Conservation (phyloP, 2,797 vertebrate species). For the Chanos chanos region DNA sequence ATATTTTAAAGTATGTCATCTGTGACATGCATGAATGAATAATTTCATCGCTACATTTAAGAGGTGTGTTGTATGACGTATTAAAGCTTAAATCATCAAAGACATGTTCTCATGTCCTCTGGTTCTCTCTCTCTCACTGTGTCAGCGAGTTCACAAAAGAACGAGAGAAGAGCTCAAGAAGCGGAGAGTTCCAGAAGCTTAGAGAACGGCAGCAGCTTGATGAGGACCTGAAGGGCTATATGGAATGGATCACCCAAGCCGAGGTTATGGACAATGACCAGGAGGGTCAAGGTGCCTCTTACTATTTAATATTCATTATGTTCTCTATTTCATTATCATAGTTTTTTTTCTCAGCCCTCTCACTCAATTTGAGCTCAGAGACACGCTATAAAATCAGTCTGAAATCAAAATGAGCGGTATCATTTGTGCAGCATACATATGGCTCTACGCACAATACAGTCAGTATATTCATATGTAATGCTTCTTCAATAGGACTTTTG, state of each 20-base stretch:
- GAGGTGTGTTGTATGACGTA: no score
- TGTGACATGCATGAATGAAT: no score
- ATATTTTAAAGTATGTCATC: no score
- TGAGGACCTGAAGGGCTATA: constrained; percentile 89
- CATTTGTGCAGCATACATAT: neutral
- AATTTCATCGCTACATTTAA: no score
- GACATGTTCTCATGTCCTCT: neutral
- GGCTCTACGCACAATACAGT: neutral
- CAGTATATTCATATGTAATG: neutral
- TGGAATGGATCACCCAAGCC: constrained; percentile 94
- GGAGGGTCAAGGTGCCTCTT: constrained; percentile 61
- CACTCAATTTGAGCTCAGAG: no score
- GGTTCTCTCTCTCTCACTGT: neutral
- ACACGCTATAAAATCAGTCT: no score
- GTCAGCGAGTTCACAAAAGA: constrained; percentile 91
- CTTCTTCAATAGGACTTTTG: constrained; percentile 72
- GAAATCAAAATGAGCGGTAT: no score
- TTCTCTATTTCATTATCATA: no score
- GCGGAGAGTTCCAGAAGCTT: constrained; percentile 88
- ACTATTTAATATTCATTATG: no score
- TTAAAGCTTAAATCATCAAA: no score
- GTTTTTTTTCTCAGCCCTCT: no score
- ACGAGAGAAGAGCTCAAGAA: constrained; percentile 88
- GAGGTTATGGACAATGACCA: constrained; percentile 86
- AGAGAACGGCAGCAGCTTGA: constrained; percentile 91